Evolutionary conservation across 1,140 invertebrate genomes (phyloP).

Genomic region (Drosophila murphyi): DNA sequence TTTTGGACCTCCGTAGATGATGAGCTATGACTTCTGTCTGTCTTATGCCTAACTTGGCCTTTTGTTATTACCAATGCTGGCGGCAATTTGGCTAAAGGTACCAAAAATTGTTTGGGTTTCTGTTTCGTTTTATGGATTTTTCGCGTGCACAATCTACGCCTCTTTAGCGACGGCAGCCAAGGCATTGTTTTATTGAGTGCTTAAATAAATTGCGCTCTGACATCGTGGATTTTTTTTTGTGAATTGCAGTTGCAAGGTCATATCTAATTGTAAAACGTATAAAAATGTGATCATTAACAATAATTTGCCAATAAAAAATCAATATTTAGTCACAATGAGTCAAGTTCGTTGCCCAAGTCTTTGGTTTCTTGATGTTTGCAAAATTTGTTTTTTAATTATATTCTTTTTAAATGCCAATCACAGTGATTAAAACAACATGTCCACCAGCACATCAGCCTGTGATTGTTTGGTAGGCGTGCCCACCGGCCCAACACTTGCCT

Average conservation of each 20-base stretch:
- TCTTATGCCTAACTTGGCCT: constrained; percentile 55
- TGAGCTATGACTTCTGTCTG: constrained; percentile 69
- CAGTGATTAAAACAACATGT: constrained; percentile 51
- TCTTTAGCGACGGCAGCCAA: constrained; percentile 25
- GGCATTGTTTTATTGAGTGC: constrained; percentile 55
- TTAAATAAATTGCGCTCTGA: constrained; percentile 51
- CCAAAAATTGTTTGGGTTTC: constrained; percentile 51
- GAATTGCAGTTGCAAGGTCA: constrained; percentile 55
- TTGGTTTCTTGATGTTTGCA: constrained; percentile 38
- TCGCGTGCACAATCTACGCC: constrained; percentile 61
- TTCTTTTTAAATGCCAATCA: constrained; percentile 7
- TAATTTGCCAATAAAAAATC: constrained; percentile 18
- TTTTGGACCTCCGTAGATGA: constrained; percentile 46
- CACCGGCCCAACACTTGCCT: constrained; percentile 90
- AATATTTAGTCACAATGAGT: constrained; percentile 14
- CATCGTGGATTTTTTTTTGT: constrained; percentile 37
- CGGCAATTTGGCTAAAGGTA: constrained; percentile 57
- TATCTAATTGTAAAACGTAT: constrained; percentile 30
- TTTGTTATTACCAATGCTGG: constrained; percentile 71
- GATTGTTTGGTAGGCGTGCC: constrained; percentile 91
- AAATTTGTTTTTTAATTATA: constrained; percentile 46
- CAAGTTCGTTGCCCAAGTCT: constrained; percentile 76
- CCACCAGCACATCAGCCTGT: constrained; percentile 85
- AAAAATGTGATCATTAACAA: constrained; percentile 41
- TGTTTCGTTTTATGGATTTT: constrained; percentile 55